A percentile compares a stretch with the other conserved stretches of the same genome.
Conservation (phyloP, 2,797 vertebrate species). For the Manis pentadactyla region DNA sequence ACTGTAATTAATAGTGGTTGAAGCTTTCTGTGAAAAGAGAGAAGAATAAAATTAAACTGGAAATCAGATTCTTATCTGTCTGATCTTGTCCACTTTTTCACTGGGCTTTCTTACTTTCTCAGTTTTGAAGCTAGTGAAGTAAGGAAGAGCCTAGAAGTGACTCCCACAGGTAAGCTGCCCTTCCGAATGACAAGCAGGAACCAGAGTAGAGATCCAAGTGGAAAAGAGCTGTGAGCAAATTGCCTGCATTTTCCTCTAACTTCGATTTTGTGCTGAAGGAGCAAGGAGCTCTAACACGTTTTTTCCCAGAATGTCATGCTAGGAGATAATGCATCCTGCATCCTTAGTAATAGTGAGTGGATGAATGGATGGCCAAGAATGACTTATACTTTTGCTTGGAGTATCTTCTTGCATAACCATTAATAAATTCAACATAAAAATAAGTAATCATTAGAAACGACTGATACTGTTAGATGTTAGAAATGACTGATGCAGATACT, state of each 20-base stretch:
- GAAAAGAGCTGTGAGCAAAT: neutral
- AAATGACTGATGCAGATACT: conserved; percentile 69
- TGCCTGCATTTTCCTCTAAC: neutral
- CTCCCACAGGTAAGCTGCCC: neutral
- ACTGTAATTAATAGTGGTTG: neutral
- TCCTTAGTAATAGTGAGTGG: neutral
- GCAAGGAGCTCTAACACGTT: neutral
- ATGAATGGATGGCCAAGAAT: neutral
- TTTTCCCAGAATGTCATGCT: neutral
- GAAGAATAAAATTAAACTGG: neutral
- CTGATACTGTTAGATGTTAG: conserved; percentile 40
- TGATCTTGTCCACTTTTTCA: neutral
- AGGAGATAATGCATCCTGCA: neutral
- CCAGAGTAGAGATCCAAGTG: neutral
- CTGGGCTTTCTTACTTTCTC: neutral
- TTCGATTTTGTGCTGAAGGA: neutral
- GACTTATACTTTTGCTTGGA: neutral
- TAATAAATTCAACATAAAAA: neutral
- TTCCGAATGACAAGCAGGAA: neutral
- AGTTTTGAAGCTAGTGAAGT: neutral
- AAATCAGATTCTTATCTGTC: neutral
- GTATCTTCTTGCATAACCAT: neutral
- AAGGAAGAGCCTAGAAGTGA: neutral
- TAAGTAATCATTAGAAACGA: neutral
- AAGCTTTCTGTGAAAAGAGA: neutral